phyloP scores from a whole-genome alignment of 1,140 invertebrate genomes.

The Mamestra configurata region DNA sequence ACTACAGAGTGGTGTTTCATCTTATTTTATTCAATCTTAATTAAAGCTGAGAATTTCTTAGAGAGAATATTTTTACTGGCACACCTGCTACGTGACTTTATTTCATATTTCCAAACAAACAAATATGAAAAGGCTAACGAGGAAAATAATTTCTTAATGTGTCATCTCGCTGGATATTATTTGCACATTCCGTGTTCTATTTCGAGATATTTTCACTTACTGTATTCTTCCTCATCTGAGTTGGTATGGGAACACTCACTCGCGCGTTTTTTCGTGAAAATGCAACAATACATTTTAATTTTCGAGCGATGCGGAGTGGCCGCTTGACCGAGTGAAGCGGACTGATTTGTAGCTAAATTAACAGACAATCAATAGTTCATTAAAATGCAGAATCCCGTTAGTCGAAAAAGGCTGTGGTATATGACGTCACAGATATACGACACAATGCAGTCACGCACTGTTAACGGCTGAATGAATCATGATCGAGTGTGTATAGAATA shows the following conservation, averaged over 20 bases:
- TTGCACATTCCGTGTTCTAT: conserved; percentile 6
- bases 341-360: conserved; percentile 59
- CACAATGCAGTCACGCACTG: background rate
- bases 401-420: background rate
- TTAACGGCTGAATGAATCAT: background rate
- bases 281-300: conserved; percentile 66
- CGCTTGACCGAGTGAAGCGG: conserved; percentile 39
- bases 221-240: conserved; percentile 28
- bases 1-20: conserved; percentile 22
- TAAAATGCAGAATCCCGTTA: conserved; percentile 59
- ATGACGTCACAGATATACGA: conserved; percentile 12
- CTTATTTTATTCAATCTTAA: conserved; percentile 43
- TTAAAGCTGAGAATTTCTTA: conserved; percentile 26
- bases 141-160: conserved; percentile 14
- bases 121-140: conserved; percentile 47
- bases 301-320: background rate
- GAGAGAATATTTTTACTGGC: conserved; percentile 34
- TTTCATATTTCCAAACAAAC: conserved; percentile 52
- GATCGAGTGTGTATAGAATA: background rate
- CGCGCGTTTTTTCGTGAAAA: conserved; percentile 54
- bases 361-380: conserved; percentile 68
- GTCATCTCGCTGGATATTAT: conserved; percentile 8
- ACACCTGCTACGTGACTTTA: conserved; percentile 56
- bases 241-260: conserved; percentile 53
- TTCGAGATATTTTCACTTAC: conserved; percentile 52